phyloP scores from a whole-genome alignment of 2,888 invertebrate genomes.

The Drosophila parthenogenetica region DNA sequence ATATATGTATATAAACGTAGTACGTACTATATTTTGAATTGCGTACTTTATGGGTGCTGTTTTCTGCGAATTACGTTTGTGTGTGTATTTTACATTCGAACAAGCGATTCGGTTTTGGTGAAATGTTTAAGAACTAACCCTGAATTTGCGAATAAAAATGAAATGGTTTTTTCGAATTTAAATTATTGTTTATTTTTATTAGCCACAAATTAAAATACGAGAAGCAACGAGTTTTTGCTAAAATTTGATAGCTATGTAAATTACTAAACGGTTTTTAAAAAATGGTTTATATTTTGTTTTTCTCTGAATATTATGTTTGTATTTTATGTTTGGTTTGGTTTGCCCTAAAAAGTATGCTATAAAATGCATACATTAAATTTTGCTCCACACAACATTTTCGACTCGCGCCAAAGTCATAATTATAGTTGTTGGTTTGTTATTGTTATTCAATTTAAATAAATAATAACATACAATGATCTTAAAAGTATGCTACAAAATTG shows the following conservation, averaged over 20 bases:
- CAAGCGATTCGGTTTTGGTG: slow-evolving; percentile 13
- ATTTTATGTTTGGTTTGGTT: background rate
- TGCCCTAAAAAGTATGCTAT: slow-evolving; percentile 8
- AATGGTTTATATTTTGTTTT: background rate
- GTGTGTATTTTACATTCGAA: slow-evolving; percentile 16
- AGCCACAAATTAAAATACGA: background rate
- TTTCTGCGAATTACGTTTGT: slow-evolving; percentile 18
- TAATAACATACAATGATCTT: background rate
- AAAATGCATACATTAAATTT: background rate
- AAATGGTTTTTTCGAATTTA: slow-evolving; percentile 6
- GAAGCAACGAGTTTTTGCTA: slow-evolving; percentile 5
- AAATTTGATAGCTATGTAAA: background rate
- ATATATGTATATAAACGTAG: slow-evolving; percentile 4
- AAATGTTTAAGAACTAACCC: background rate
- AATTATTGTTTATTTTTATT: slow-evolving; percentile 10
- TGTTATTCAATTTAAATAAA: no score
- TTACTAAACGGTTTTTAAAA: background rate
- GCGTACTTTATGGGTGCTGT: slow-evolving; percentile 40
- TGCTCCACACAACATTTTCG: background rate
- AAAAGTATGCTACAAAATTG: slow-evolving; percentile 9
- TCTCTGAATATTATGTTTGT: background rate
- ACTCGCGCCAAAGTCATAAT: no score
- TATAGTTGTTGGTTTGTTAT: no score
- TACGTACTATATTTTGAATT: no score
- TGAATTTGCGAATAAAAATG: background rate